Conservation (phyloP, 2,888 invertebrate species). For the Sericinus montela region DNA sequence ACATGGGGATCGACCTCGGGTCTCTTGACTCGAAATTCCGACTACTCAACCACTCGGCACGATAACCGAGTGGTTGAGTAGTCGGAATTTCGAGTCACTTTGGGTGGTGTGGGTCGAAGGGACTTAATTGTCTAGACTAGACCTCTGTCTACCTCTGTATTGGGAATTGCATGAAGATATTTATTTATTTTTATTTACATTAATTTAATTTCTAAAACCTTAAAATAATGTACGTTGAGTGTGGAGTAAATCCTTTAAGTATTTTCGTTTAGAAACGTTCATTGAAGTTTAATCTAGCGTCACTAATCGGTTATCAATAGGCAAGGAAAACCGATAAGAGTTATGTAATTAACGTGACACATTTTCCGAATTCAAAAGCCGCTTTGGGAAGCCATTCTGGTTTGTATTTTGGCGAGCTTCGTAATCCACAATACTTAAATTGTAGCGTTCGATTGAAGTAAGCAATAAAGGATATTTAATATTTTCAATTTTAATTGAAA, state of each 20-base stretch:
- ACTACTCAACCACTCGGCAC: too few relatives aligned
- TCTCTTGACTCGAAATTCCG: too few relatives aligned
- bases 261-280: conserved; percentile 19
- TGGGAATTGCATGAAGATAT: too few relatives aligned
- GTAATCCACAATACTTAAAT: conserved; percentile 10
- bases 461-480: neutral
- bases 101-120: too few relatives aligned
- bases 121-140: too few relatives aligned
- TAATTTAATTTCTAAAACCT: too few relatives aligned
- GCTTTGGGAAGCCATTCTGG: conserved; percentile 18
- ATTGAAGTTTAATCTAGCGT: conserved; percentile 30
- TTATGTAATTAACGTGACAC: conserved; percentile 26
- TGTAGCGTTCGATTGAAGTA: neutral
- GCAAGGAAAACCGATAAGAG: conserved; percentile 21
- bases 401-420: conserved; percentile 3
- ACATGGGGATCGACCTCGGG: too few relatives aligned
- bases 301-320: conserved; percentile 31
- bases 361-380: conserved; percentile 18
- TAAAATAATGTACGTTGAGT: neutral
- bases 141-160: too few relatives aligned
- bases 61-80: too few relatives aligned
- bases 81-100: too few relatives aligned
- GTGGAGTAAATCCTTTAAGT: conserved; percentile 6
- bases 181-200: too few relatives aligned
- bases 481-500: too few relatives aligned